phyloP scores from a whole-genome alignment of 2,888 invertebrate species.

The Agriopis aurantiaria region DNA sequence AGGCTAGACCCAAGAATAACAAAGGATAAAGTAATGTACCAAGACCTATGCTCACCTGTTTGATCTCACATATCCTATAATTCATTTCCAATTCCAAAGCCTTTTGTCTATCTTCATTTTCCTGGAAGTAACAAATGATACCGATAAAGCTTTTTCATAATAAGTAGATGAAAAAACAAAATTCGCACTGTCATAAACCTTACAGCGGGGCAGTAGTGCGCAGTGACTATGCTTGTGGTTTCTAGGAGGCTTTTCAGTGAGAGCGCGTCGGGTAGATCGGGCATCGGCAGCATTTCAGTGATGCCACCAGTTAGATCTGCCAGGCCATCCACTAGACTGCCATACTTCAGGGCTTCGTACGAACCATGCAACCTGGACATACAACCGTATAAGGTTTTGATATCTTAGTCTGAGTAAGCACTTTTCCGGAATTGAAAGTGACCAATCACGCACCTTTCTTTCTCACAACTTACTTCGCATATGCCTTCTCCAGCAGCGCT shows the following conservation, averaged over 20 bases:
- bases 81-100: conserved; percentile 53
- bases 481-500: conserved; percentile 95
- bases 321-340: conserved; percentile 94
- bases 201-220: conserved; percentile 70
- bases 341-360: conserved; percentile 97
- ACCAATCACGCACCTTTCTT: neutral
- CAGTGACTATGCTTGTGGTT: conserved; percentile 94
- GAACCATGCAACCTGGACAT: conserved; percentile 93
- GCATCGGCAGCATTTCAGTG: conserved; percentile 92
- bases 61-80: conserved; percentile 52
- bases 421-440: too few relatives aligned
- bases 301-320: conserved; percentile 96
- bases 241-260: conserved; percentile 90
- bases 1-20: neutral
- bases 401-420: neutral
- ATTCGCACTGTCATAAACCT: conserved; percentile 36
- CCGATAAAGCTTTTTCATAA: neutral
- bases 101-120: conserved; percentile 34
- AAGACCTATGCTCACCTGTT: conserved; percentile 35
- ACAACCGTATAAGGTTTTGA: neutral
- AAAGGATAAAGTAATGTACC: neutral
- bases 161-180: neutral
- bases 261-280: conserved; percentile 90
- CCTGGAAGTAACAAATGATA: conserved; percentile 32
- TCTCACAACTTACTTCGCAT: conserved; percentile 91